These are phyloP conservation scores for Arctopsyche grandis DNA, from an alignment of 1,140 invertebrate genomes.

Conservation along the genomic window DNA sequence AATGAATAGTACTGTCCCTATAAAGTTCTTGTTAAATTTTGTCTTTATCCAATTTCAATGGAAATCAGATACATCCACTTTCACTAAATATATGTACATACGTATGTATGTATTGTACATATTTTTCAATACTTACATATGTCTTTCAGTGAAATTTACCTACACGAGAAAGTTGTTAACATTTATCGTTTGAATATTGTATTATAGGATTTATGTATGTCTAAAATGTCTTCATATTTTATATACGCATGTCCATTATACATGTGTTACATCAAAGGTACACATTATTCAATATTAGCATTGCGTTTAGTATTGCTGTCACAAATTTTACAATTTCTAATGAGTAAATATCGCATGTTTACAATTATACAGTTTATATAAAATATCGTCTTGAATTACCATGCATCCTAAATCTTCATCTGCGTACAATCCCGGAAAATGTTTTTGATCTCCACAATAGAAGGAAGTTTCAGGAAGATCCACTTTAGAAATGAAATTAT, in stretches of 20 bases:
- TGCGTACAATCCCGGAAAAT: constrained; percentile 89
- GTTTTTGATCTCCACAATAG: constrained; percentile 88
- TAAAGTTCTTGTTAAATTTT: too few species aligned
- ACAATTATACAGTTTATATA: too few species aligned
- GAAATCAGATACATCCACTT: too few species aligned
- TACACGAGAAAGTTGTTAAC: too few species aligned
- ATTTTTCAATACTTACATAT: background rate
- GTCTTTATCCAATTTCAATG: too few species aligned
- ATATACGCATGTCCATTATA: background rate
- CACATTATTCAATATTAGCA: background rate
- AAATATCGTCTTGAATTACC: constrained; percentile 67
- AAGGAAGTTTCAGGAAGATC: constrained; percentile 88
- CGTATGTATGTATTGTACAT: background rate
- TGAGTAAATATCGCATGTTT: too few species aligned
- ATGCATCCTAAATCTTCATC: constrained; percentile 92
- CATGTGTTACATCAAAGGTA: background rate
- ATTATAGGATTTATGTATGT: too few species aligned
- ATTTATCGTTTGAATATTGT: too few species aligned
- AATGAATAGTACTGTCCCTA: too few species aligned
- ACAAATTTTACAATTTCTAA: background rate
- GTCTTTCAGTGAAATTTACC: too few species aligned
- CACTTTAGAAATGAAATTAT: constrained; percentile 84
- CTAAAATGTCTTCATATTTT: background rate
- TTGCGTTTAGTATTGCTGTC: background rate
- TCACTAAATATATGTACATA: background rate